Evolutionary conservation across 2,888 invertebrate species (phyloP).

Genomic region (Melipona beecheii): DNA sequence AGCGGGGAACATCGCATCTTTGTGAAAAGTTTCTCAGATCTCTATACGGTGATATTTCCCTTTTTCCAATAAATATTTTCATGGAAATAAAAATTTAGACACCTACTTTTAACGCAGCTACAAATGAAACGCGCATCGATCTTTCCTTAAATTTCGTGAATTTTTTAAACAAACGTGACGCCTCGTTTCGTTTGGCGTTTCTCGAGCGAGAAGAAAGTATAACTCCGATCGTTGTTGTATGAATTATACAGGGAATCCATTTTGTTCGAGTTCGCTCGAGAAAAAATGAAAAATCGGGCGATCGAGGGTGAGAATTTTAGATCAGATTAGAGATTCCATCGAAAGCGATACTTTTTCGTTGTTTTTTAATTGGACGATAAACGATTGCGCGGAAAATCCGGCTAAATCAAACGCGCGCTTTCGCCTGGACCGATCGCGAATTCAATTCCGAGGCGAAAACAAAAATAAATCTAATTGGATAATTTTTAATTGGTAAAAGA

Average conservation of each 20-base stretch:
- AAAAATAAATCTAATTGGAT: not conserved
- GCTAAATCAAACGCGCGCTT: not conserved
- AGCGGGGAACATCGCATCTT: conserved; percentile 12
- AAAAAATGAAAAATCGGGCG: not conserved
- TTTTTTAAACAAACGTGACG: not conserved
- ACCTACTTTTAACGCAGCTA: not conserved
- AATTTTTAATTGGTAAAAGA: conserved; percentile 35
- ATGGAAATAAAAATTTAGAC: not conserved
- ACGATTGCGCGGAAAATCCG: not conserved
- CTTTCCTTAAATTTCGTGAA: not conserved
- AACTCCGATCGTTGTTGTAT: not conserved
- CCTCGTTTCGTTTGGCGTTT: not conserved
- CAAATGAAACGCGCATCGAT: not conserved
- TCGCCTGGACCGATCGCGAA: not conserved
- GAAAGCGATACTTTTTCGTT: not conserved
- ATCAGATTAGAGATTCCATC: not conserved
- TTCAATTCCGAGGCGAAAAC: not conserved
- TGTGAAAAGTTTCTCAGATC: conserved; percentile 1
- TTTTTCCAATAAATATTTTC: conserved; percentile 12
- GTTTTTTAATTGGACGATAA: conserved; percentile 4
- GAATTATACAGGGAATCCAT: not conserved
- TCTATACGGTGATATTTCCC: conserved; percentile 6
- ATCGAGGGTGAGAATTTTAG: no score
- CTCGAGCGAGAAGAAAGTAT: not conserved
- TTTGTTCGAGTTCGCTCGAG: not conserved